These are phyloP conservation scores for Mylabris sibirica DNA, from an alignment of 2,888 invertebrate genomes.

Conservation along the genomic window DNA sequence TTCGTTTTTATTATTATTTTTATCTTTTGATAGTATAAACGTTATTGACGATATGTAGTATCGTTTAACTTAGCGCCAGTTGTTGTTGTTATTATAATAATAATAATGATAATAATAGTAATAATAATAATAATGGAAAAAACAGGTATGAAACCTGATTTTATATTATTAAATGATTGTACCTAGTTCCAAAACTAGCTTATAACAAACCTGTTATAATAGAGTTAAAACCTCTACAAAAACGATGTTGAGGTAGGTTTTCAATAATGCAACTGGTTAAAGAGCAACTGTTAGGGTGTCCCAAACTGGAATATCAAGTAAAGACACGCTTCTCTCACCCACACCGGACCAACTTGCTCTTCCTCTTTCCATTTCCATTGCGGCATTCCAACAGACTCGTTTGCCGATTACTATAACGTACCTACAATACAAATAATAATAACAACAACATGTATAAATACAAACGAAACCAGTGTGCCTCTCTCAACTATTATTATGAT, in stretches of 20 bases:
- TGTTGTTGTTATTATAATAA: background rate
- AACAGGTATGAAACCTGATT: constrained; percentile 51
- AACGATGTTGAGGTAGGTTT: constrained; percentile 55
- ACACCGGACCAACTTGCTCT: constrained; percentile 46
- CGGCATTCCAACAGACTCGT: constrained; percentile 39
- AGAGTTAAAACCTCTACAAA: constrained; percentile 51
- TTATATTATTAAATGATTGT: constrained; percentile 51
- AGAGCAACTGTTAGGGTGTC: constrained; percentile 48
- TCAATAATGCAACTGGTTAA: constrained; percentile 52
- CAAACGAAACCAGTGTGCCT: constrained; percentile 23
- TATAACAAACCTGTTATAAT: constrained; percentile 53
- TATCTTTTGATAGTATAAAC: no score
- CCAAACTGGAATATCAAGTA: constrained; percentile 54
- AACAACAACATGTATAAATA: constrained; percentile 1
- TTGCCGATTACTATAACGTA: constrained; percentile 27
- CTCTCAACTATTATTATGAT: constrained; percentile 31
- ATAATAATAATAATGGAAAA: constrained; percentile 32
- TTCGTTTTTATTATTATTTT: no score
- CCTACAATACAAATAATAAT: background rate
- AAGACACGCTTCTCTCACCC: constrained; percentile 46
- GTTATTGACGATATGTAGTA: background rate
- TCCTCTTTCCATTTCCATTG: constrained; percentile 40
- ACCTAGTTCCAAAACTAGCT: constrained; percentile 54
- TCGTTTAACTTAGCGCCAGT: constrained; percentile 3
- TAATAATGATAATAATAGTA: background rate